Percentiles rank a stretch among this genome's conserved stretches.
Conservation (phyloP, 1,140 invertebrate species). For the Leptonema lineaticorne region DNA sequence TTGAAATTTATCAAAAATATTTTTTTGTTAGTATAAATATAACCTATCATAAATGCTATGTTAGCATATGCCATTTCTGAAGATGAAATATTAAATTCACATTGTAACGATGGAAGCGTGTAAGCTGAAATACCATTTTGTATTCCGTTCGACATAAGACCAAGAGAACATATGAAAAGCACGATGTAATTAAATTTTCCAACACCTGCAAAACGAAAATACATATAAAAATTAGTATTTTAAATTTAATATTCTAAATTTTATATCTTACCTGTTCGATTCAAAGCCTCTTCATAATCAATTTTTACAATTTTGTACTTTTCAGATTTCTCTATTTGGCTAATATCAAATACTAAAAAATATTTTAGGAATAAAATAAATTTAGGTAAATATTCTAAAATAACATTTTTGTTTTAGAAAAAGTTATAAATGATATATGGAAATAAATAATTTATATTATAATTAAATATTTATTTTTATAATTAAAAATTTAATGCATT, state of each 20-base stretch:
- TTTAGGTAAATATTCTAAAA: too few species aligned
- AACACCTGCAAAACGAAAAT: conserved; percentile 45
- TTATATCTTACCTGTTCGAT: conserved; percentile 29
- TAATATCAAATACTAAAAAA: background rate
- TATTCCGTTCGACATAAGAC: conserved; percentile 58
- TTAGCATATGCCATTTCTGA: conserved; percentile 59
- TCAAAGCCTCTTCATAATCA: conserved; percentile 1
- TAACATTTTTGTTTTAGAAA: too few species aligned
- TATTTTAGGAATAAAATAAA: background rate
- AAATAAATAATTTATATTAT: too few species aligned
- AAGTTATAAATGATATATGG: too few species aligned
- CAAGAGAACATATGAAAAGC: conserved; percentile 48
- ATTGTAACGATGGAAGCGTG: conserved; percentile 57
- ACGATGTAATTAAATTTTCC: conserved; percentile 52
- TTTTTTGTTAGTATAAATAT: background rate
- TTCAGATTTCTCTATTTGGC: background rate
- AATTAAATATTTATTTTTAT: too few species aligned
- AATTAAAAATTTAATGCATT: too few species aligned
- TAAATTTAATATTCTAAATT: background rate
- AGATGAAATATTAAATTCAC: conserved; percentile 57
- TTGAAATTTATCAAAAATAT: background rate
- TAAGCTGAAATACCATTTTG: conserved; percentile 65
- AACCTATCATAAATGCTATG: conserved; percentile 58
- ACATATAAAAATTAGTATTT: background rate
- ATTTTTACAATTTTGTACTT: background rate